Evolutionary conservation across 2,113 vertebrate genomes (phyloP).

Genomic region (Malurus melanocephalus): DNA sequence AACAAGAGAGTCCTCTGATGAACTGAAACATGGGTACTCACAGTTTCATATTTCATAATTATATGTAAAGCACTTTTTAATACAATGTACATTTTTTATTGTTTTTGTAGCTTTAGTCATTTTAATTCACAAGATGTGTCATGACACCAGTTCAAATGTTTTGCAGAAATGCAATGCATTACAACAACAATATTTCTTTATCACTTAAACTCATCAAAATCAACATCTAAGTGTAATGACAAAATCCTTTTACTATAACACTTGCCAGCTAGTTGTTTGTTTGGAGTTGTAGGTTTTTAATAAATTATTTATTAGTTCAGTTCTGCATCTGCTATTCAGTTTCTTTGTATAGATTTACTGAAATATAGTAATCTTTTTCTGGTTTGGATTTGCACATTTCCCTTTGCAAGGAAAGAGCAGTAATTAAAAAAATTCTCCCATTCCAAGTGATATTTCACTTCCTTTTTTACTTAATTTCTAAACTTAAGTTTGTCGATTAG

Average conservation of each 20-base stretch:
- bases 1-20: background rate
- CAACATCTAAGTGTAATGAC: background rate
- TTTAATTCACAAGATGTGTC: background rate
- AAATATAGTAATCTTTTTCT: background rate
- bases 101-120: background rate
- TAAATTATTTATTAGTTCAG: background rate
- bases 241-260: background rate
- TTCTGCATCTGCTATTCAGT: background rate
- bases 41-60: background rate
- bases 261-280: accelerated
- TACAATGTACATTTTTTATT: background rate
- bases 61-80: background rate
- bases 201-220: background rate
- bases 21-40: background rate
- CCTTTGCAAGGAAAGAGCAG: background rate
- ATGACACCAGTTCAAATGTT: background rate
- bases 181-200: background rate
- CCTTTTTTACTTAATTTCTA: background rate
- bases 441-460: background rate
- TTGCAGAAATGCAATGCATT: background rate
- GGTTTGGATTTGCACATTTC: background rate
- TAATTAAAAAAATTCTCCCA: background rate
- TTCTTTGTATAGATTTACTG: background rate
- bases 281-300: accelerated
- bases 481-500: background rate